phyloP scores from a whole-genome alignment of 2,888 invertebrate species.

The Melieria omissa region DNA sequence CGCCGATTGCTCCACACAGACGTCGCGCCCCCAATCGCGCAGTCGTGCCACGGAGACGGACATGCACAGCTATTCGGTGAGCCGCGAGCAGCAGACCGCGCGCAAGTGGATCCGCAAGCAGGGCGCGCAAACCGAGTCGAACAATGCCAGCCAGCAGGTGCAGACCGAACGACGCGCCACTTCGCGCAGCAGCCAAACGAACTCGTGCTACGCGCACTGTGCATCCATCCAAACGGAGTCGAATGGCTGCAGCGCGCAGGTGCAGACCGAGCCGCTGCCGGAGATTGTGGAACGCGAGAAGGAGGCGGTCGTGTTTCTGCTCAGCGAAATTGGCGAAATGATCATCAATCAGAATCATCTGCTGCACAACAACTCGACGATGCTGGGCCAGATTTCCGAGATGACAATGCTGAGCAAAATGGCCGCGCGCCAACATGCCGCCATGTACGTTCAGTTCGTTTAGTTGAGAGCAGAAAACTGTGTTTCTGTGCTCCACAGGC shows the following conservation, averaged over 20 bases:
- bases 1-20: constrained; percentile 28
- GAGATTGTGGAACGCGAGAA: constrained; percentile 22
- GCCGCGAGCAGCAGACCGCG: constrained; percentile 30
- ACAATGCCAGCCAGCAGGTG: constrained; percentile 1
- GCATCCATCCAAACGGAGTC: constrained; percentile 24
- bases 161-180: constrained; percentile 26
- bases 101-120: constrained; percentile 19
- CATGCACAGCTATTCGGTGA: not conserved
- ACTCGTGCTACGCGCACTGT: constrained; percentile 1
- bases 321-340: constrained; percentile 48
- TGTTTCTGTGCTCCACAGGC: too few species aligned
- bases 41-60: constrained; percentile 27
- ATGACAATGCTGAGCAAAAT: constrained; percentile 31
- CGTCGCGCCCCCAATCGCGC: constrained; percentile 5
- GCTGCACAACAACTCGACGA: constrained; percentile 41
- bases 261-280: constrained; percentile 27
- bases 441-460: too few species aligned
- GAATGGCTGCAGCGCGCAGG: constrained; percentile 18
- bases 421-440: constrained; percentile 9
- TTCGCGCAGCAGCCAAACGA: constrained; percentile 24
- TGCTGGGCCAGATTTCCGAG: constrained; percentile 44
- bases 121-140: constrained; percentile 32
- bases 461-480: too few species aligned
- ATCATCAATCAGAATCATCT: constrained; percentile 46
- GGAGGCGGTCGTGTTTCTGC: constrained; percentile 44